Evolutionary conservation across 2,888 invertebrate species (phyloP), one percentile per base, ranked within the genome.

Genomic region (Aromia moschata): DNA sequence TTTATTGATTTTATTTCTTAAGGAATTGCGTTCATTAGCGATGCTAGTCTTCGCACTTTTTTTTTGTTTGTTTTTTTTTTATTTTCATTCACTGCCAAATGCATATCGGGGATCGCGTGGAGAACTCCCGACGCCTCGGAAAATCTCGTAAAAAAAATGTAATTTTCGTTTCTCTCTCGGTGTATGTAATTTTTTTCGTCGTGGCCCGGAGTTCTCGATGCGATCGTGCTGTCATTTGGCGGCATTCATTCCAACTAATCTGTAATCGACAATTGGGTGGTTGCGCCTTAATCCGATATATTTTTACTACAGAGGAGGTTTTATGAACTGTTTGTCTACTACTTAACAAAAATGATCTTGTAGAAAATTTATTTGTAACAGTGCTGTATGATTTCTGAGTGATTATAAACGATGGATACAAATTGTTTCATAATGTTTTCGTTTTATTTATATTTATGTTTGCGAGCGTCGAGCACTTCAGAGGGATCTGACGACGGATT

Each of bases 341-440:
- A n/a, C n/a, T 74, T 75, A 76, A 3, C 68, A 74, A 69, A 44
- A 73, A 70, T 70, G 67, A 72, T 72, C 71, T 76, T 65, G 70
- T 76, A 74, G 74, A 72, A 33, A 74, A 74, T 72, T 76, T 70
- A 74, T 77, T 79, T 80, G 79, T 79, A 80, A 78, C 74, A 76
- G 74, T 79, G 76, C 76, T 79, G 79, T 79, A 79, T 78, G 77
- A 77, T 77, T 78, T 74, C 76, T 76, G 79, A 78, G 78, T 78
- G 79, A 78, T 74, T 76, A 78, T 77, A 77, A 79, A 79, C 74
- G 75, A 77, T 79, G 79, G 78, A 80, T 80, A 79, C 77, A 79
- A 77, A 77, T 80, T 79, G 78, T 80, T 79, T 79, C 77, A 75
- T 79, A 79, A 75, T 74, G 71, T 67, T 72, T 68, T 75, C 68